Conservation (phyloP, 1,140 invertebrate species). For the Daktulosphaira vitifoliae region DNA sequence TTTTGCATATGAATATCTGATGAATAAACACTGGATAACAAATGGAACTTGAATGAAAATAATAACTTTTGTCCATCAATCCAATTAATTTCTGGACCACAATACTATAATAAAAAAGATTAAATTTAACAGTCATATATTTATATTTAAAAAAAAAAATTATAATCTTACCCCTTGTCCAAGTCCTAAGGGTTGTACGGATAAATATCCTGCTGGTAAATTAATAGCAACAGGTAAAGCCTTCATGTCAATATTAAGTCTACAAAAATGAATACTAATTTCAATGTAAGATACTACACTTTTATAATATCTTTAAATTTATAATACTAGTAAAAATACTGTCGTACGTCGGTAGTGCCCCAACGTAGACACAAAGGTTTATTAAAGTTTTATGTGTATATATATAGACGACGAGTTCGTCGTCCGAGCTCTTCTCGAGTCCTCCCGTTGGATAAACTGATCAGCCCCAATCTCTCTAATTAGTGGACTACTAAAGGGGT, state of each 20-base stretch:
- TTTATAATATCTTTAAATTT: no score
- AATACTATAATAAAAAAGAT: slow-evolving; percentile 54
- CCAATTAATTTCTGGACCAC: slow-evolving; percentile 84
- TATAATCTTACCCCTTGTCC: slow-evolving; percentile 70
- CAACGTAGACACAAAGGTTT: no score
- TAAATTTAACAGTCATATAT: not conserved
- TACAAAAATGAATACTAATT: slow-evolving; percentile 40
- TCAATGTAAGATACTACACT: not conserved
- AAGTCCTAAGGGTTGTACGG: slow-evolving; percentile 77
- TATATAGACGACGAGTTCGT: no score
- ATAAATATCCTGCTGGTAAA: slow-evolving; percentile 76
- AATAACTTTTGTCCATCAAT: slow-evolving; percentile 79
- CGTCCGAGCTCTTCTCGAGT: no score
- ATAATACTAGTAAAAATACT: no score
- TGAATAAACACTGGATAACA: slow-evolving; percentile 81
- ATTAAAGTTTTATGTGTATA: no score
- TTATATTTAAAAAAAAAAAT: slow-evolving; percentile 14
- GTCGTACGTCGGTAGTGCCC: no score
- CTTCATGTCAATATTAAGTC: slow-evolving; percentile 64
- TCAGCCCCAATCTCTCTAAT: no score
- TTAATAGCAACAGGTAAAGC: slow-evolving; percentile 71
- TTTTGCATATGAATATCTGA: slow-evolving; percentile 77
- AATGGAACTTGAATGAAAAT: slow-evolving; percentile 69
- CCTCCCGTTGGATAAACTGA: no score
- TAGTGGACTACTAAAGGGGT: no score